Percentiles rank a stretch among this genome's conserved stretches.
Evolutionary conservation across 2,888 invertebrate genomes (phyloP).

Genomic region (Dugesia japonica): DNA sequence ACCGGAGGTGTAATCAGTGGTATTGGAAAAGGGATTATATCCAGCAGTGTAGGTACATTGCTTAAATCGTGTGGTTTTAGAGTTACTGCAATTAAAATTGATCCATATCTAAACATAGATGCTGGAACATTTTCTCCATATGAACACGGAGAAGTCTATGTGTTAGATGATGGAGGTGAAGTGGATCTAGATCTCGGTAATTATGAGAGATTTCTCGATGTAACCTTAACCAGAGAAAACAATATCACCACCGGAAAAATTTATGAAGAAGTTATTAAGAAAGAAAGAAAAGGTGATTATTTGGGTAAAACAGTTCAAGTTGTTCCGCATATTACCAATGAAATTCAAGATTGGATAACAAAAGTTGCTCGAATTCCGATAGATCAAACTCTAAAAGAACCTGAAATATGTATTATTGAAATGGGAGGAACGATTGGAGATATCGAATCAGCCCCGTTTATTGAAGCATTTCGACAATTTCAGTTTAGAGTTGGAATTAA

Average conservation of each 20-base stretch:
- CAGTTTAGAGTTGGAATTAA: slow-evolving; percentile 78
- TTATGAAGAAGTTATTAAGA: slow-evolving; percentile 79
- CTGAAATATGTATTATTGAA: slow-evolving; percentile 54
- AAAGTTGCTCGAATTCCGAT: slow-evolving; percentile 73
- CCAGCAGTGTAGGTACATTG: slow-evolving; percentile 47
- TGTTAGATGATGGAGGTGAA: slow-evolving; percentile 93
- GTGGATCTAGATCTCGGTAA: slow-evolving; percentile 97
- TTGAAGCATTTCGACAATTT: slow-evolving; percentile 91
- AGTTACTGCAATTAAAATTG: slow-evolving; percentile 96
- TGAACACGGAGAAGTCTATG: slow-evolving; percentile 96
- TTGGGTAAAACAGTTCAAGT: slow-evolving; percentile 91
- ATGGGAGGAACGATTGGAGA: slow-evolving; percentile 54
- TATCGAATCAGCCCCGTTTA: slow-evolving; percentile 96
- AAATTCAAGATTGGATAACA: slow-evolving; percentile 95
- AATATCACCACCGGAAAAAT: slow-evolving; percentile 99
- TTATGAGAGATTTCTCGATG: slow-evolving; percentile 88
- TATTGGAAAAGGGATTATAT: slow-evolving; percentile 55
- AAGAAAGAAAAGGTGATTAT: slow-evolving; percentile 81
- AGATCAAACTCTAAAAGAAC: slow-evolving; percentile 49
- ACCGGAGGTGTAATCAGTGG: slow-evolving; percentile 98
- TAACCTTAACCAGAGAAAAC: slow-evolving; percentile 80
- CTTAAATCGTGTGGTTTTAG: slow-evolving; percentile 81
- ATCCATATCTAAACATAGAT: slow-evolving; percentile 97
- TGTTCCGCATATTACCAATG: slow-evolving; percentile 91
- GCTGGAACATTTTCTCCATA: slow-evolving; percentile 97